These are phyloP conservation scores for Xestia c-nigrum DNA, from an alignment of 2,888 invertebrate species.

Conservation along the genomic window DNA sequence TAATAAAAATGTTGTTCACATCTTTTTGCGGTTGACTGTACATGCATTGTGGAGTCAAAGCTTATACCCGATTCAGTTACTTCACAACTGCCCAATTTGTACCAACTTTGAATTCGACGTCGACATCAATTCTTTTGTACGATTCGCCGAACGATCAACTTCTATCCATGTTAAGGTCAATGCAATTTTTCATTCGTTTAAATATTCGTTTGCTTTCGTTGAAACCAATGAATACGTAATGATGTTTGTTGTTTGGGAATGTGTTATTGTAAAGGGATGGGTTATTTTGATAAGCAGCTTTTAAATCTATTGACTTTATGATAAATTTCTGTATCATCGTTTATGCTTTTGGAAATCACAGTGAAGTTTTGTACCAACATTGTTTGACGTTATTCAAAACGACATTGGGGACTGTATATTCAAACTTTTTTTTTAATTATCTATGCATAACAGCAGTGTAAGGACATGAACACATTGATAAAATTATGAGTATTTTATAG, in stretches of 20 bases:
- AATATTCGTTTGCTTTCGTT: slow-evolving; percentile 27
- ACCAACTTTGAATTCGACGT: slow-evolving; percentile 11
- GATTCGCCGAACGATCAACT: slow-evolving; percentile 15
- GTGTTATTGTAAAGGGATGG: background rate
- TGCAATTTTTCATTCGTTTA: slow-evolving; percentile 23
- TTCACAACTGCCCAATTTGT: slow-evolving; percentile 34
- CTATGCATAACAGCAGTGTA: background rate
- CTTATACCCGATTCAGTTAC: slow-evolving; percentile 4
- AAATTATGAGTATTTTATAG: background rate
- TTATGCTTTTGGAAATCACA: background rate
- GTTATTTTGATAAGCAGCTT: slow-evolving; percentile 10
- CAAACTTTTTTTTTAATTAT: background rate
- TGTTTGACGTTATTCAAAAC: background rate
- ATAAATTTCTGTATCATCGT: background rate
- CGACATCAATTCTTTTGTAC: slow-evolving; percentile 42
- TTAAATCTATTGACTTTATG: background rate
- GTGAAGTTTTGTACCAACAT: background rate
- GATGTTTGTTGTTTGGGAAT: slow-evolving; percentile 33
- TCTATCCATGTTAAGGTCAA: slow-evolving; percentile 25
- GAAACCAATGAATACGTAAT: slow-evolving; percentile 39
- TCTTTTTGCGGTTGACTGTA: too few relatives aligned
- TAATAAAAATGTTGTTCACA: too few relatives aligned
- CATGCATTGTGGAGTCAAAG: slow-evolving; percentile 30
- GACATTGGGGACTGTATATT: background rate
- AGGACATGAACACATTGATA: background rate